Percentiles rank a stretch among this genome's conserved stretches.
Evolutionary conservation across 1,140 invertebrate species (phyloP).

Genomic region (Oncopodura yosiiana): DNA sequence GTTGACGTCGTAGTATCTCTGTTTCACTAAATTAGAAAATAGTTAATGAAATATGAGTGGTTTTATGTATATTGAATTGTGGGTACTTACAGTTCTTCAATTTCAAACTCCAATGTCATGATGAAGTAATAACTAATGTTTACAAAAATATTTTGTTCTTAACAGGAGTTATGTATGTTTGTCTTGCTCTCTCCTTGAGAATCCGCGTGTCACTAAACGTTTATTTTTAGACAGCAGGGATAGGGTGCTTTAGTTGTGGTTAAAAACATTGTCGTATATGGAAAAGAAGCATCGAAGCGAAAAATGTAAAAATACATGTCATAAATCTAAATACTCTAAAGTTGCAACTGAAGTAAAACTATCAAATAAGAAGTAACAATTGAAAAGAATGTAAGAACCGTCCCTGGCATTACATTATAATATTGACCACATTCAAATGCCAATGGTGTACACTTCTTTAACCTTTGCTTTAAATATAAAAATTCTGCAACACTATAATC

Average conservation of each 20-base stretch:
- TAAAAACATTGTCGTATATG: not conserved
- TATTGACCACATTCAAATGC: conserved; percentile 1
- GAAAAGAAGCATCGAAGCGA: not conserved
- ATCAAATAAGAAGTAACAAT: conserved; percentile 3
- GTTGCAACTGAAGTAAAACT: conserved; percentile 3
- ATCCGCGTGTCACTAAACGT: not conserved
- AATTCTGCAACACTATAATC: not conserved
- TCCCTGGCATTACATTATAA: conserved; percentile 1
- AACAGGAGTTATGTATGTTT: not conserved
- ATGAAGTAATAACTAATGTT: too few species aligned
- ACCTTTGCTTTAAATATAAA: conserved; percentile 1
- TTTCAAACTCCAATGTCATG: too few species aligned
- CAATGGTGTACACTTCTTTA: conserved; percentile 2
- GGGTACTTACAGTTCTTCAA: too few species aligned
- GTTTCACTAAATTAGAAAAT: too few species aligned
- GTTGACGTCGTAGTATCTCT: too few species aligned
- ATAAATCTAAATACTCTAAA: not conserved
- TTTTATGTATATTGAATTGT: too few species aligned
- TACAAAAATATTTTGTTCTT: too few species aligned
- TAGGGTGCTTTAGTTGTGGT: not conserved
- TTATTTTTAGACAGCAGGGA: not conserved
- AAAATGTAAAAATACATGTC: not conserved
- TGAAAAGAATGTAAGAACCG: conserved; percentile 3
- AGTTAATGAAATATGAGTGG: too few species aligned
- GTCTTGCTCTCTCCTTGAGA: not conserved